Evolutionary conservation across 2,888 invertebrate genomes (phyloP).

Genomic region (Oscheius onirici): DNA sequence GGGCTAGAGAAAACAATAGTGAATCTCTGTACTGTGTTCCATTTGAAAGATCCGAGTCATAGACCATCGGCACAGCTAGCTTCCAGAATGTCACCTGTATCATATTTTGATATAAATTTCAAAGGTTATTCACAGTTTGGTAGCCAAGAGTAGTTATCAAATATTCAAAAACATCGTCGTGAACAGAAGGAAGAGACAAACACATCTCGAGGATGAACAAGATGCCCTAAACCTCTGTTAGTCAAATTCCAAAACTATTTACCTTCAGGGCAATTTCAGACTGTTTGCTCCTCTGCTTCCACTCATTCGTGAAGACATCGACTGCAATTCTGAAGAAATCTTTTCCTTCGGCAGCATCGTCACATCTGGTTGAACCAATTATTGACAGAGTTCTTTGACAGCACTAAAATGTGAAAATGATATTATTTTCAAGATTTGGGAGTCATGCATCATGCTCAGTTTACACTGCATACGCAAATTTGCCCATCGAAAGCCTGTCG

Average conservation of each 20-base stretch:
- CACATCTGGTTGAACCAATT: not conserved
- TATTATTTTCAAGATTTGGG: too few relatives aligned
- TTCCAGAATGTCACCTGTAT: conserved; percentile 61
- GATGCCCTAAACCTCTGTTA: conserved; percentile 51
- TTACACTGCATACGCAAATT: too few relatives aligned
- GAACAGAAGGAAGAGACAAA: conserved; percentile 47
- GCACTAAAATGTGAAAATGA: not conserved
- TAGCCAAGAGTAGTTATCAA: conserved; percentile 59
- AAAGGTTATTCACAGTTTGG: conserved; percentile 50
- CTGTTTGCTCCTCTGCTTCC: conserved; percentile 53
- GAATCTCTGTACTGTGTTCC: conserved; percentile 63
- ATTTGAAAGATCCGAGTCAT: conserved; percentile 62
- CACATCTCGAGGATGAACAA: conserved; percentile 61
- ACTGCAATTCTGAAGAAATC: conserved; percentile 29
- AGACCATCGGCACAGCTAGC: conserved; percentile 58
- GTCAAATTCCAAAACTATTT: not conserved
- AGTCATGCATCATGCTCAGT: too few relatives aligned
- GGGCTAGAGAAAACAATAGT: conserved; percentile 59
- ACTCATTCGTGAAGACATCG: conserved; percentile 40
- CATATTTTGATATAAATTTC: not conserved
- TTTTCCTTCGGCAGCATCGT: not conserved
- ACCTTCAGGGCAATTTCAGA: conserved; percentile 60
- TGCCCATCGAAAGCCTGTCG: too few relatives aligned
- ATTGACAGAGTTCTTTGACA: conserved; percentile 9
- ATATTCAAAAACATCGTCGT: conserved; percentile 50